Evolutionary conservation across 2,888 invertebrate species (phyloP).

Genomic region (Pollenia griseotomentosa): DNA sequence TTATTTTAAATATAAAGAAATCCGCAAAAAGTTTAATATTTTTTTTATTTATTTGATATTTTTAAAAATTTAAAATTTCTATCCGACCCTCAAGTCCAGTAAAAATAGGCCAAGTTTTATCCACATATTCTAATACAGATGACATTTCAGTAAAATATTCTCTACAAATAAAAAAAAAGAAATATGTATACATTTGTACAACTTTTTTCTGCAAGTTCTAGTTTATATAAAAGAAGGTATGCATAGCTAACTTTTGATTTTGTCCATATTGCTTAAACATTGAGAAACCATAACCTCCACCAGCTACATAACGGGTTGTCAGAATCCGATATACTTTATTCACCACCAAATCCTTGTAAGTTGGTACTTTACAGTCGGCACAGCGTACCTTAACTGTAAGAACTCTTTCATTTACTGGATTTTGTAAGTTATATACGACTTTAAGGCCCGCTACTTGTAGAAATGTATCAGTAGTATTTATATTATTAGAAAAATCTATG

Average conservation of each 20-base stretch:
- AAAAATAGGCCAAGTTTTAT: conserved; percentile 57
- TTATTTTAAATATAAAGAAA: too few species aligned
- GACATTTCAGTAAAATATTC: conserved; percentile 56
- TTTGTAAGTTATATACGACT: conserved; percentile 85
- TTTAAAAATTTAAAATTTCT: background rate
- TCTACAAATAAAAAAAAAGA: conserved; percentile 47
- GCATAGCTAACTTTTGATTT: conserved; percentile 74
- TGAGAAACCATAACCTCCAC: conserved; percentile 88
- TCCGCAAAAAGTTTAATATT: background rate
- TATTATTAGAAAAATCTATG: conserved; percentile 28
- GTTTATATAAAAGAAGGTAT: background rate
- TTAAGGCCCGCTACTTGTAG: conserved; percentile 86
- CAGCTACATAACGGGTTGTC: conserved; percentile 86
- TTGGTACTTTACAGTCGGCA: conserved; percentile 87
- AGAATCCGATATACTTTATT: conserved; percentile 86
- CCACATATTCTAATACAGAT: conserved; percentile 61
- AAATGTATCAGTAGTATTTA: conserved; percentile 33
- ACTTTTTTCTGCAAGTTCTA: background rate
- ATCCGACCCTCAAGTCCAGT: conserved; percentile 63
- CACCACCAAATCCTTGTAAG: conserved; percentile 86
- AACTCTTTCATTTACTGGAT: conserved; percentile 86
- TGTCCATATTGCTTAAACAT: conserved; percentile 81
- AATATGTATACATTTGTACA: background rate
- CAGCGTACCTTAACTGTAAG: conserved; percentile 86
- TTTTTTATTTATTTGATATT: conserved; percentile 2